Conservation (phyloP, 2,888 invertebrate genomes). For the Troilus luridus region DNA sequence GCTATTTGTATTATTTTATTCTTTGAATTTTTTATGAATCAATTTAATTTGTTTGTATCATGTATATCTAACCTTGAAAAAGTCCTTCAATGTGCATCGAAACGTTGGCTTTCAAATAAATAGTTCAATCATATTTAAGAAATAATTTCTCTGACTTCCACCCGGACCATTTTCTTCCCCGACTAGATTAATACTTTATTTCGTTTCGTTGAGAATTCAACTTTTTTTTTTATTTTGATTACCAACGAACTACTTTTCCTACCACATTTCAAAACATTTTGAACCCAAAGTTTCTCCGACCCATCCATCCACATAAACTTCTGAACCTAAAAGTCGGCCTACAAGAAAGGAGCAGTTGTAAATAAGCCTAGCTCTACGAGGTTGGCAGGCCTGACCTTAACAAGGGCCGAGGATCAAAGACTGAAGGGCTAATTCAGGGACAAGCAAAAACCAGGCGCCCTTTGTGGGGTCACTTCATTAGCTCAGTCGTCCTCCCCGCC, state of each 20-base stretch:
- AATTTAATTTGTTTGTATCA: no score
- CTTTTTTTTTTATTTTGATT: no score
- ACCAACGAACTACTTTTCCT: not conserved
- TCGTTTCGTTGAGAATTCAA: no score
- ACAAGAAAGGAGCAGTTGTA: constrained; percentile 6
- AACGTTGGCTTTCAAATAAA: no score
- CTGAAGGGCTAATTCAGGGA: constrained; percentile 41
- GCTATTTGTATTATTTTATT: no score
- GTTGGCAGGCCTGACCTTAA: not conserved
- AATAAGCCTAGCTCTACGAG: not conserved
- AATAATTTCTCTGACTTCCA: no score
- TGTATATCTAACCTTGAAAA: no score
- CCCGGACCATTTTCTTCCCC: no score
- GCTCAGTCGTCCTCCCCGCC: not conserved
- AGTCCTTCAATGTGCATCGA: no score
- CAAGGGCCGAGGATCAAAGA: constrained; percentile 12
- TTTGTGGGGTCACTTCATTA: constrained; percentile 40
- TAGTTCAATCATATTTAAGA: no score
- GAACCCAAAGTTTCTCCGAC: not conserved
- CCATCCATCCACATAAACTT: not conserved
- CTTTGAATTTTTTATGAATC: no score
- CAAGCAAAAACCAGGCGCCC: constrained; percentile 40
- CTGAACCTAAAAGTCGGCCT: not conserved
- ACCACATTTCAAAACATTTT: not conserved
- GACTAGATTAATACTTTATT: no score